A percentile compares a stretch with the other conserved stretches of the same genome.
phyloP scores from a whole-genome alignment of 2,797 vertebrate genomes.

The Hippopotamyrus pictus region DNA sequence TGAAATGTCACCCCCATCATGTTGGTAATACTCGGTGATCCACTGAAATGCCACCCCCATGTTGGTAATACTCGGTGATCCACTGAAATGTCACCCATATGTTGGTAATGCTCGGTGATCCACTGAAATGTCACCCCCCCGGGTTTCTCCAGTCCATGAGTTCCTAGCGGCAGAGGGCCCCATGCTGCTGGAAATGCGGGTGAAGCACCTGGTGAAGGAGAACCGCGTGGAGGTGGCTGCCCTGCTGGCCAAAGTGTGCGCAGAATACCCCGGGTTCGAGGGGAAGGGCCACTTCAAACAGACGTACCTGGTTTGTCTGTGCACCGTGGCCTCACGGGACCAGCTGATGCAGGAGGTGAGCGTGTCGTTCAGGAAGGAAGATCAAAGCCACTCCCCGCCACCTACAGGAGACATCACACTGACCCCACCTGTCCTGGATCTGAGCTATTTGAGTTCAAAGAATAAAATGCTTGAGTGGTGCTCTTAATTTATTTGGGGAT shows the following conservation, averaged over 20 bases:
- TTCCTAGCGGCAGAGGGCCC: constrained; percentile 81
- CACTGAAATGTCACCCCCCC: constrained; percentile 16
- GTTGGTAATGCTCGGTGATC: neutral
- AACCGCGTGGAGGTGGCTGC: constrained; percentile 73
- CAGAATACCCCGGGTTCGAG: constrained; percentile 70
- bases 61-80: neutral
- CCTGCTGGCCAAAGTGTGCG: constrained; percentile 78
- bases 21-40: neutral
- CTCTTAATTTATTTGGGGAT: neutral
- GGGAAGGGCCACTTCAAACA: constrained; percentile 82
- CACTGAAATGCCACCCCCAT: neutral
- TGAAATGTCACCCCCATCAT: too few species aligned
- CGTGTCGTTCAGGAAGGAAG: constrained; percentile 26
- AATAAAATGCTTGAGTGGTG: neutral
- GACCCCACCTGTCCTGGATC: neutral
- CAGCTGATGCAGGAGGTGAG: constrained; percentile 86
- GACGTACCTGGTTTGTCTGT: constrained; percentile 88
- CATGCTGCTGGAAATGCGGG: constrained; percentile 81
- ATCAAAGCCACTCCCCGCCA: neutral
- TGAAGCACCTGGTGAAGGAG: constrained; percentile 89
- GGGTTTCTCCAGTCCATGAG: constrained; percentile 68
- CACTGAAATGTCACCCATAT: neutral
- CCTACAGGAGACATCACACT: neutral
- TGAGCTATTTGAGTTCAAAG: neutral
- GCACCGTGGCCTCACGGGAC: constrained; percentile 76